Evolutionary conservation across 2,113 vertebrate genomes (phyloP).

Genomic region (Caranx ignobilis): DNA sequence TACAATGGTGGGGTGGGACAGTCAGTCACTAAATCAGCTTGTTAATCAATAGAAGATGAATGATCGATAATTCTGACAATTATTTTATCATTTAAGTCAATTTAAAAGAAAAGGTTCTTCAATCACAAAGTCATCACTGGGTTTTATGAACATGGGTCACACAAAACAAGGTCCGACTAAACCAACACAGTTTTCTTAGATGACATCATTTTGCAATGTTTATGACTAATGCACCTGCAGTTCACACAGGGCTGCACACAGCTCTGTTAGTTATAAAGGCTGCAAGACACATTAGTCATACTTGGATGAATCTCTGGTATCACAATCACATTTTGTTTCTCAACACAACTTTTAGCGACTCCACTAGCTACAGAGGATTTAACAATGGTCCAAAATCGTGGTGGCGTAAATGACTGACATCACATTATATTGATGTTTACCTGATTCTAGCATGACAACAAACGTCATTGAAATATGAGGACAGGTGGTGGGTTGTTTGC

Average conservation of each 20-base stretch:
- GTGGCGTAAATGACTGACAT: neutral
- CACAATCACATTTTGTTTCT: neutral
- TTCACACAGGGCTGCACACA: constrained; percentile 4
- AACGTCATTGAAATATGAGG: neutral
- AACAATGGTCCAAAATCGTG: neutral
- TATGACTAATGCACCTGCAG: constrained; percentile 41
- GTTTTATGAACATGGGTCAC: neutral
- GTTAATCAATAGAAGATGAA: neutral
- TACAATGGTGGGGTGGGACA: no score
- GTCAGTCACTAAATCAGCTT: no score
- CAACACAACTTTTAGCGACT: neutral
- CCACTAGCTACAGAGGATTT: neutral
- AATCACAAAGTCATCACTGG: neutral
- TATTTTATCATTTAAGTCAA: neutral
- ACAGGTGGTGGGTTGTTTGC: neutral
- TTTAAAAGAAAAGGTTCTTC: neutral
- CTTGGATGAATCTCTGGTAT: neutral
- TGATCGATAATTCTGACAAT: neutral
- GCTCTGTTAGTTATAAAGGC: constrained; percentile 17
- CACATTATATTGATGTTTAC: neutral
- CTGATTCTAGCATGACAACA: neutral
- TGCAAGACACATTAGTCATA: constrained; percentile 10
- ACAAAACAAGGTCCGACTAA: no score
- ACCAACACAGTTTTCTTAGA: neutral
- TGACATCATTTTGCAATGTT: constrained; percentile 47